Percentiles rank a stretch among this genome's conserved stretches.
These are phyloP conservation scores for Xylota sylvarum DNA, from an alignment of 2,888 invertebrate genomes.

Conservation along the genomic window DNA sequence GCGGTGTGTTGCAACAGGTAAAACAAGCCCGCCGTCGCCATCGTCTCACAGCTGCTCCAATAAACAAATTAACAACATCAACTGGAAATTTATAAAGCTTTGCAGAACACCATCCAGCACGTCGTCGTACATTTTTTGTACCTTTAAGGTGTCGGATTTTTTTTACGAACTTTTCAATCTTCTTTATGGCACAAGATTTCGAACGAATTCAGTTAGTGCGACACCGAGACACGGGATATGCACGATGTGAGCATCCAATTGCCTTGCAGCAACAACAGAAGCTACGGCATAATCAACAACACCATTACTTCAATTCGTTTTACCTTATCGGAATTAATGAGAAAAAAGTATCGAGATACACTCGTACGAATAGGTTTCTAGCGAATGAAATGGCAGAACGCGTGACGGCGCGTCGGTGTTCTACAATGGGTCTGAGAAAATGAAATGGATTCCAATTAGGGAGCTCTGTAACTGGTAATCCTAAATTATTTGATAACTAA, in stretches of 20 bases:
- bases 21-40: constrained; percentile 26
- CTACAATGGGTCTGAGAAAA: constrained; percentile 36
- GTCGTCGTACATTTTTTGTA: neutral
- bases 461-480: constrained; percentile 45
- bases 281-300: constrained; percentile 59
- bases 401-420: constrained; percentile 37
- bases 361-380: neutral
- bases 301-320: constrained; percentile 66
- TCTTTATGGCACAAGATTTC: constrained; percentile 52
- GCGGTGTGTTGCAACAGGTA: constrained; percentile 32
- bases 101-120: constrained; percentile 32
- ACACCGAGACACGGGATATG: constrained; percentile 35
- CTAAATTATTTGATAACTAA: constrained; percentile 70
- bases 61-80: constrained; percentile 68
- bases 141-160: constrained; percentile 22
- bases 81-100: constrained; percentile 52
- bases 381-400: constrained; percentile 37
- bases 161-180: constrained; percentile 53
- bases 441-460: constrained; percentile 55
- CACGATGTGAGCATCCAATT: constrained; percentile 19
- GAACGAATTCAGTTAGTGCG: constrained; percentile 46
- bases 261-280: constrained; percentile 63
- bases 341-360: constrained; percentile 26
- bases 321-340: constrained; percentile 62
- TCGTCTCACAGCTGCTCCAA: constrained; percentile 7